Base-by-base conservation (phyloP, 2,113 vertebrate species). In the Heptranchias perlo region DNA sequence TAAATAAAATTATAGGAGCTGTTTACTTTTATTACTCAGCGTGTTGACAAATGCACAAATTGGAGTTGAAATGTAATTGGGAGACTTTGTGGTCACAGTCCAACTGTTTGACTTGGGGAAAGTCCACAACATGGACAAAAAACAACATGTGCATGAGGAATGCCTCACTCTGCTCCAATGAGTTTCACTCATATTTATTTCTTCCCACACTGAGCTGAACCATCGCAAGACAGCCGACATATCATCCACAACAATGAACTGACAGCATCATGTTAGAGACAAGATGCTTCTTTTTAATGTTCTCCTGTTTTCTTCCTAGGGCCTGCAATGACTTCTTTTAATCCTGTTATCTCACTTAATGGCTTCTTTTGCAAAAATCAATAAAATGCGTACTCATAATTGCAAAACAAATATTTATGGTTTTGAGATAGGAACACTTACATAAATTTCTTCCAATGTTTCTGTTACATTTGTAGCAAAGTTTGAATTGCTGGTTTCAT, bases 321-420 rank as follows among this genome's bases (percentile, higher is more conserved):
- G 6, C 5, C 64, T 64, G n/a, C 28, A 28, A 6, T 67, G 64
- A 95, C 16, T 2, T 11, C 47, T 31, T 28, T 31, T 95, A 31
- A 69, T 69, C 16, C 11, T 62, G 0, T 64, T 39, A 93, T 93
- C 18, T 93, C 58, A 21, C 91, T 64, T 39, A 3, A n/a, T 44
- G 4, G 28, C 91, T 62, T 39, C 0, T 52, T 69, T 95, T 69
- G 44, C 47, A 95, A 95, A 69, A 95, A 28, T 69, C 44, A 67
- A 95, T 95, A 35, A 95, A 52, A 91, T 47, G 78, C 49, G 58
- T 2, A 28, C 49, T 1, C 87, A 91, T 28, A 14, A 58, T 35
- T 58, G 52, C 52, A 91, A 91, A 52, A 58, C 25, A 91, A 91
- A 58, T 91, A 58, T 91, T 91, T 91, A 91, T 91, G 52, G 78